A percentile compares a stretch with the other conserved stretches of the same genome.
phyloP scores from a whole-genome alignment of 1,140 invertebrate species.

The Platyscapa corneri region DNA sequence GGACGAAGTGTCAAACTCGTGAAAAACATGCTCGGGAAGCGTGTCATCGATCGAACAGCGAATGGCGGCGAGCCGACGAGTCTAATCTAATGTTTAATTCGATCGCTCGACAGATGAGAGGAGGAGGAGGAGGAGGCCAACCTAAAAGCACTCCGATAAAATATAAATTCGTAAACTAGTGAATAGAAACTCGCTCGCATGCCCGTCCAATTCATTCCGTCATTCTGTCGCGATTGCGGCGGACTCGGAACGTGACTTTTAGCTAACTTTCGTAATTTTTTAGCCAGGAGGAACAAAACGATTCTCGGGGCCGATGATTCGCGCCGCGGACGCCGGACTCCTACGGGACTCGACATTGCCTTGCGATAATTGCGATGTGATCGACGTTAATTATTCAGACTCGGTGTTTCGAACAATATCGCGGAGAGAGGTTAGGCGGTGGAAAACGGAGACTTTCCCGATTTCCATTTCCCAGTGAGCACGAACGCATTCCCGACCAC shows the following conservation, averaged over 20 bases:
- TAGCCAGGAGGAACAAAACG: too few relatives aligned
- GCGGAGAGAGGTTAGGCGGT: too few relatives aligned
- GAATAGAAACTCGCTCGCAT: too few relatives aligned
- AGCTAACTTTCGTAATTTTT: not conserved
- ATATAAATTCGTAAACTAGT: conserved; percentile 6
- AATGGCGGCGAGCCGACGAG: too few relatives aligned
- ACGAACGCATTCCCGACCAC: not conserved
- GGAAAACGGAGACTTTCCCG: conserved; percentile 10
- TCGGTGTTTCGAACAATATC: too few relatives aligned
- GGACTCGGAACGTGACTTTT: not conserved
- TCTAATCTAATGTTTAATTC: not conserved
- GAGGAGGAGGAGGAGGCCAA: too few relatives aligned
- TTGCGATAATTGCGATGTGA: not conserved
- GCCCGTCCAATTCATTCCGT: not conserved
- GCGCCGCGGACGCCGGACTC: too few relatives aligned
- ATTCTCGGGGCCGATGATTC: too few relatives aligned
- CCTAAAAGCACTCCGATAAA: conserved; percentile 23
- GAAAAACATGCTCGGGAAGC: conserved; percentile 8
- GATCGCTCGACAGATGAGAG: not conserved
- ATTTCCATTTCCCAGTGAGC: too few relatives aligned
- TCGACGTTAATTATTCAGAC: too few relatives aligned
- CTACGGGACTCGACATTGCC: too few relatives aligned
- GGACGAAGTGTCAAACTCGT: conserved; percentile 43
- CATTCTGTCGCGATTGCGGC: too few relatives aligned
- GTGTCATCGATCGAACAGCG: conserved; percentile 31